Evolutionary conservation across 2,797 vertebrate genomes (phyloP), one percentile per base, ranked within the genome.

Genomic region (Thaleichthys pacificus): DNA sequence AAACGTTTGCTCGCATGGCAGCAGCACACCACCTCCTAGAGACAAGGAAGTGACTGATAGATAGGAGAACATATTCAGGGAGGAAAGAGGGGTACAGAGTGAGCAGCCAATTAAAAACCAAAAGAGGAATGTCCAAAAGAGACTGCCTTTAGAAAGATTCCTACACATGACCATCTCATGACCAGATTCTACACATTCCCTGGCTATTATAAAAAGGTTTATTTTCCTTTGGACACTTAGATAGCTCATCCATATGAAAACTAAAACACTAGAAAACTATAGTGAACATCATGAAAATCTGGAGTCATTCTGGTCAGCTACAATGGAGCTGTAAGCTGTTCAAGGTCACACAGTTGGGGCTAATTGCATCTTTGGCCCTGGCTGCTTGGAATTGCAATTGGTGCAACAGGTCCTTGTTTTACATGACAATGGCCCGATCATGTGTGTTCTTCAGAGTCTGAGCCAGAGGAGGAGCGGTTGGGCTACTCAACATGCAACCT

Each of bases 331-430:
- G 49, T 51, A 49, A 58, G 49, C 15, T 28, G 62, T 47, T 57
- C 68, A 77, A 71, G 74, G 77, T 68, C 42, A 38, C 60, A 30
- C 42, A 8, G 17, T 49, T n/a, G 47, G 6, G 51, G 42, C 22
- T 70, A 73, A 42, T 70, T 69, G 49, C 22, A 30, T 30, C 28
- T 4, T 30, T 30, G 49, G 64, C 28, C 19, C 64, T 32, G 54
- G n/a, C 32, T 57, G 69, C 22, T 26, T 49, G 21, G 32, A 24
- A 35, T 35, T 38, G 28, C 11, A 24, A 28, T 61, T 56, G 8
- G 47, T 38, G 28, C 61, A 49, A 61, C 22, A 30, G 49, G 54
- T 49, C 38, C 24, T 5, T 57, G 54, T 24, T 61, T 62, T 68
- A 64, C 61, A 38, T 64, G 54, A 12, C 56, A 61, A 73, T 49